Evolutionary conservation across 1,140 invertebrate species (phyloP).

Genomic region (Caenorhabditis latens): DNA sequence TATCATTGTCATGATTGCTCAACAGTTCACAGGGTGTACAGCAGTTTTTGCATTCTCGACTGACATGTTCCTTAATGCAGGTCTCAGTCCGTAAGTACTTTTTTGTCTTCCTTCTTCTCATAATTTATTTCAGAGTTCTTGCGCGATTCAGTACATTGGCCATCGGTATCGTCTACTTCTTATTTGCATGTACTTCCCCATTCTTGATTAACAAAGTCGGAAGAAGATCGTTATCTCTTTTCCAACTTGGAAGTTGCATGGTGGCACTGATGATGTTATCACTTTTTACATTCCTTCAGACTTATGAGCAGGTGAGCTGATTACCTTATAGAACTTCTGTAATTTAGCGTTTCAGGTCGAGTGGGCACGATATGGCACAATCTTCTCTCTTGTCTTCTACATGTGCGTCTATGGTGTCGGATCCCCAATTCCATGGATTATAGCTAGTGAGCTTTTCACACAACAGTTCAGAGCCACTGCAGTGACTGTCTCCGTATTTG

Average conservation of each 20-base stretch:
- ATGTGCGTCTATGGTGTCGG: constrained; percentile 76
- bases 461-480: constrained; percentile 70
- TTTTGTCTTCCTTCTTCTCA: too few species aligned
- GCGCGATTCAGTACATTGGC: constrained; percentile 74
- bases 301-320: constrained; percentile 61
- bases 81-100: constrained; percentile 66
- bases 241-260: constrained; percentile 71
- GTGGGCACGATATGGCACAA: constrained; percentile 72
- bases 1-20: constrained; percentile 76
- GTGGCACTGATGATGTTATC: constrained; percentile 70
- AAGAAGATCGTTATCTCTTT: constrained; percentile 71
- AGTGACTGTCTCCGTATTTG: constrained; percentile 74
- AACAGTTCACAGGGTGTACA: constrained; percentile 76
- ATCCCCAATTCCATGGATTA: constrained; percentile 76
- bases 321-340: background rate
- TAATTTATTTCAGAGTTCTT: constrained; percentile 66
- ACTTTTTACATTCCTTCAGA: constrained; percentile 75
- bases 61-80: constrained; percentile 77
- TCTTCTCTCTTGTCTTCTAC: constrained; percentile 71
- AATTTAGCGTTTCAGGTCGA: constrained; percentile 60
- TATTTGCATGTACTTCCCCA: constrained; percentile 74
- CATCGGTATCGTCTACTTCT: constrained; percentile 76
- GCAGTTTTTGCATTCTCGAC: constrained; percentile 76
- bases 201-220: constrained; percentile 72
- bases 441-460: constrained; percentile 72